Conservation (phyloP, 2,797 vertebrate genomes). For the Austrolebias charrua region DNA sequence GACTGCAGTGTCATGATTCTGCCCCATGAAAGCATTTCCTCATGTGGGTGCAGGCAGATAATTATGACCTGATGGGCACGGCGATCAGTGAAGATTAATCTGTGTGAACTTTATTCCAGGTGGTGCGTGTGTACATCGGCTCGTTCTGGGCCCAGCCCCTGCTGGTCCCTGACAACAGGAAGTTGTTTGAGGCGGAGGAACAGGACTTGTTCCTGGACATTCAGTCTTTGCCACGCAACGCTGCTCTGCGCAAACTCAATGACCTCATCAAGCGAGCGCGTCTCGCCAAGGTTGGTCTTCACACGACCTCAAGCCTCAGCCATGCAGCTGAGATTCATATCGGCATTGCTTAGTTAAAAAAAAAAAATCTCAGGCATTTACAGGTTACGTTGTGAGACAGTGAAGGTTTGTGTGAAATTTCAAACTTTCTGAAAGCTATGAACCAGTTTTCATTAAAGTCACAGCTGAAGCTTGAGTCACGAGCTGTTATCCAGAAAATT, state of each 20-base stretch:
- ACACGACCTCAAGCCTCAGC: not conserved
- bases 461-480: not conserved
- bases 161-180: conserved; percentile 90
- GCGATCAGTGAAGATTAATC: conserved; percentile 14
- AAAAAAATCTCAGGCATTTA: not conserved
- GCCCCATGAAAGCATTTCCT: not conserved
- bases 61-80: conserved; percentile 10
- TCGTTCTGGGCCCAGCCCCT: conserved; percentile 95
- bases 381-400: no score
- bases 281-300: conserved; percentile 86
- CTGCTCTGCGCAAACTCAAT: conserved; percentile 91
- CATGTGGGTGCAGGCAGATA: conserved; percentile 8
- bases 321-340: not conserved
- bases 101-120: conserved; percentile 60
- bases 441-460: no score
- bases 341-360: not conserved
- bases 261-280: conserved; percentile 92
- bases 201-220: conserved; percentile 92
- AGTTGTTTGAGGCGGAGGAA: conserved; percentile 92
- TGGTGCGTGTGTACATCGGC: conserved; percentile 91
- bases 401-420: no score
- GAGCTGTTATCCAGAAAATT: not conserved
- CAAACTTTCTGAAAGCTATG: no score
- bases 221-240: conserved; percentile 89
- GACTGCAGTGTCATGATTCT: conserved; percentile 10